These are phyloP conservation scores for Brotogeris chrysoptera DNA, from an alignment of 2,797 vertebrate genomes.

Conservation along the genomic window DNA sequence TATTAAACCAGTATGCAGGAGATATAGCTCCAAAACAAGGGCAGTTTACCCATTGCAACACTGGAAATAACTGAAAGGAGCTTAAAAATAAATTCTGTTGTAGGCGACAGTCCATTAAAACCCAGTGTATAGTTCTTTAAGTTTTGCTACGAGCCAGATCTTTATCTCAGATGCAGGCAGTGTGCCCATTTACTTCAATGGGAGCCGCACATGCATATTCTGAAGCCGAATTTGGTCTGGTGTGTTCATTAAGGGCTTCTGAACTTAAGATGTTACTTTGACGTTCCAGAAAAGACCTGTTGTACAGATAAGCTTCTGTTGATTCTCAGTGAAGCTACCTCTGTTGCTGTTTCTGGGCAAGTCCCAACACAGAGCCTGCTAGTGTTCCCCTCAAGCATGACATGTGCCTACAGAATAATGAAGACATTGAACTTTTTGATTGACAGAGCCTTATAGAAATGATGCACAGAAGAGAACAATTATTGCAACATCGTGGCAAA, in stretches of 20 bases:
- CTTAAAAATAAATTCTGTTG: background rate
- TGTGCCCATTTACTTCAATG: slow-evolving; percentile 37
- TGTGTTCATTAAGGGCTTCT: slow-evolving; percentile 52
- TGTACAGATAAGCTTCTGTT: slow-evolving; percentile 38
- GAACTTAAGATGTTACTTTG: slow-evolving; percentile 38
- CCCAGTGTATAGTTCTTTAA: background rate
- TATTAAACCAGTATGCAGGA: background rate
- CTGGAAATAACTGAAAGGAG: background rate
- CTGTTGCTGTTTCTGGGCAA: slow-evolving; percentile 24
- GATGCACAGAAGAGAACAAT: background rate
- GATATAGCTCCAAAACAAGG: background rate
- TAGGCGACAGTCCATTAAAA: background rate
- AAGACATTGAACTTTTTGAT: slow-evolving; percentile 16
- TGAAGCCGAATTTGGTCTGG: slow-evolving; percentile 17
- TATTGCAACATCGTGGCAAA: slow-evolving; percentile 34
- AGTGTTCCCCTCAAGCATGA: slow-evolving; percentile 26
- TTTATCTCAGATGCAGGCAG: slow-evolving; percentile 36
- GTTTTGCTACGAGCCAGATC: slow-evolving; percentile 38
- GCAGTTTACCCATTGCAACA: background rate
- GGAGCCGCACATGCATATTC: slow-evolving; percentile 20
- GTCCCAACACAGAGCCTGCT: slow-evolving; percentile 22
- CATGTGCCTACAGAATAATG: slow-evolving; percentile 30
- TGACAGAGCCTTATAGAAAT: background rate
- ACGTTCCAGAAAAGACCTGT: slow-evolving; percentile 28
- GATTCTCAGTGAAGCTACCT: background rate